Base-by-base conservation (phyloP, 2,888 invertebrate species). In the Cantharis lateralis region DNA sequence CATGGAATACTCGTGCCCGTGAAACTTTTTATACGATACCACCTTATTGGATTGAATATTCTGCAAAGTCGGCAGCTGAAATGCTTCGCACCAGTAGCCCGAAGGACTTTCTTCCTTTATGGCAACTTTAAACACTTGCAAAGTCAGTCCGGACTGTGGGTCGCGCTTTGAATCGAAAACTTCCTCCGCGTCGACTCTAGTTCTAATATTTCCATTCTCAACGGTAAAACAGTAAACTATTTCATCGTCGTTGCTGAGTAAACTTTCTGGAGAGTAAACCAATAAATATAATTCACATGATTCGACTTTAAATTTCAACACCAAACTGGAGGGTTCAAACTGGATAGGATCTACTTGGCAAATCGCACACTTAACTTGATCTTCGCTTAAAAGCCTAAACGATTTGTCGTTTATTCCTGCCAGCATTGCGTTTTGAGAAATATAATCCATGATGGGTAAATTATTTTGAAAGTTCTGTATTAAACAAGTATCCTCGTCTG, bases 11-110 rank as follows among this genome's bases (percentile, higher is more conserved):
- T 83, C 81, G 76, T 86, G 84, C 0, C 87, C 86, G 15, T 83
- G 83, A 1, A 78, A 81, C 15, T 84, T 78, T 75, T 85, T 86
- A 13, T 89, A 89, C 0, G 91, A 91, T 20, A 92, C 85, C 26
- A 92, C 86, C 84, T 86, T 90, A 11, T 89, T 85, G 0, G 92
- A 90, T 74, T 85, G 82, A 15, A 92, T 84, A 16, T 90, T 83
- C n/a, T 89, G 85, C 82, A 91, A 90, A 77, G 90, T 87, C 74
- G 87, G 87, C 4, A 90, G 89, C 0, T 84, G 84, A 81, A 91
- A 91, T 0, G 91, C 92, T 86, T 92, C 91, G 84, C 93, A 93
- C 92, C 93, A 93, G 84, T 93, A 93, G 80, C 91, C 89, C 1
- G 92, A 92, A 0, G 92, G 89, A 76, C 89, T 88, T 63, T 91